These are phyloP conservation scores for Hermetia illucens DNA, from an alignment of 1,140 invertebrate species.

Conservation along the genomic window DNA sequence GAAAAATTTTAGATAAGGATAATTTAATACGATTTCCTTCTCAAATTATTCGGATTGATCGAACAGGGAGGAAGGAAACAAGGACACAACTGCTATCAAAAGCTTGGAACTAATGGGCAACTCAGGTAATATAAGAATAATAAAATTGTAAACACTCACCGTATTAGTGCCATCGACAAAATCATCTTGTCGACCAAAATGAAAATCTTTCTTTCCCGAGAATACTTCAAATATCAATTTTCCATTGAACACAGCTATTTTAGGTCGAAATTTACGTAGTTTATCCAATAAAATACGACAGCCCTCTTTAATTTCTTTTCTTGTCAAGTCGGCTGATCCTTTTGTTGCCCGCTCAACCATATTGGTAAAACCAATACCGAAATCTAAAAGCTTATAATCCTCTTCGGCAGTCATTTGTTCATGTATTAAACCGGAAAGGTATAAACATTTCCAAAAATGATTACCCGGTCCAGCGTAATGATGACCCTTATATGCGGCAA, in stretches of 20 bases:
- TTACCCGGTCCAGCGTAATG: slow-evolving; percentile 97
- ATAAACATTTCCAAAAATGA: slow-evolving; percentile 98
- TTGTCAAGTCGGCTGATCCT: slow-evolving; percentile 87
- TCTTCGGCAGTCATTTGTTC: slow-evolving; percentile 93
- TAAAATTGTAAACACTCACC: slow-evolving; percentile 45
- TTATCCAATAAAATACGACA: slow-evolving; percentile 83
- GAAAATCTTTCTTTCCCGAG: slow-evolving; percentile 93
- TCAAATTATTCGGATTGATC: not conserved
- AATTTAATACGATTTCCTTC: slow-evolving; percentile 3
- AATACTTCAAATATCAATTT: slow-evolving; percentile 97
- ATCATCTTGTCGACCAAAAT: slow-evolving; percentile 89
- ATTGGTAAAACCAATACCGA: slow-evolving; percentile 95
- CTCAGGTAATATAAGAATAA: too few species aligned
- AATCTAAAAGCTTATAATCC: slow-evolving; percentile 82
- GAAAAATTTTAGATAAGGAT: slow-evolving; percentile 5
- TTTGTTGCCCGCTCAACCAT: slow-evolving; percentile 91
- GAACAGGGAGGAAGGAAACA: not conserved
- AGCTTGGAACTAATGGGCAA: too few species aligned
- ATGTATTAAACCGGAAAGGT: slow-evolving; percentile 81
- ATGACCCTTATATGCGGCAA: slow-evolving; percentile 94
- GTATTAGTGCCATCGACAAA: slow-evolving; percentile 85
- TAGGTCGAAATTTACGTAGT: slow-evolving; percentile 80
- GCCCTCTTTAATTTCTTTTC: slow-evolving; percentile 95
- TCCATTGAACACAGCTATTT: slow-evolving; percentile 96
- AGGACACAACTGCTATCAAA: too few species aligned